These are phyloP conservation scores for Origma solitaria DNA, from an alignment of 2,113 vertebrate genomes.

Conservation along the genomic window DNA sequence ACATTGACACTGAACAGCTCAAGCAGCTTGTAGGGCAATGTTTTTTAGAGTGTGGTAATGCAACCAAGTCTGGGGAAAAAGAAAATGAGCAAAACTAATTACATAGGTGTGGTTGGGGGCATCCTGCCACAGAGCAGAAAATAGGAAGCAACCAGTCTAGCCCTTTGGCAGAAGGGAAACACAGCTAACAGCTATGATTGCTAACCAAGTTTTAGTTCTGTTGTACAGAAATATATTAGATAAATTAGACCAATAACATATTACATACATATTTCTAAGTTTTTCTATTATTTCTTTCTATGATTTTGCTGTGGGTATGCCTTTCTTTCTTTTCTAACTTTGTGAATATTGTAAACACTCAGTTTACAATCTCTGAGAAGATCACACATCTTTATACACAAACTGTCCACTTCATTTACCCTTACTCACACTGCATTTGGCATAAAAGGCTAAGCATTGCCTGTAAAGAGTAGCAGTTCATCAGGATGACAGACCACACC, in stretches of 20 bases:
- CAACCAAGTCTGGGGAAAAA: background rate
- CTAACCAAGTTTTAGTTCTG: background rate
- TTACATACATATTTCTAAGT: background rate
- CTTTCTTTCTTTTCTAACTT: background rate
- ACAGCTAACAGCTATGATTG: background rate
- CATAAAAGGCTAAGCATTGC: background rate
- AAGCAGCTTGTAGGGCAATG: background rate
- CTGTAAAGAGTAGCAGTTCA: background rate
- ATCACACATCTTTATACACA: background rate
- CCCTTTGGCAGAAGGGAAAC: background rate
- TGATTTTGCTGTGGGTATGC: background rate
- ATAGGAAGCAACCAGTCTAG: conserved; percentile 33
- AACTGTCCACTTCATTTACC: background rate
- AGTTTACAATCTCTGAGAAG: background rate
- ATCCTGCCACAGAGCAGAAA: conserved; percentile 39
- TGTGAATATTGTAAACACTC: background rate
- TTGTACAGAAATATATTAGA: background rate
- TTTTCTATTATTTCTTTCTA: background rate
- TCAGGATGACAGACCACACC: background rate
- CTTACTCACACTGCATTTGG: background rate
- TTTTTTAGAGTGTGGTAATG: background rate
- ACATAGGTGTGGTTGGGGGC: background rate
- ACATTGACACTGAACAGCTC: background rate
- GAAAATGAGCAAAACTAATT: conserved; percentile 3
- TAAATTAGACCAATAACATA: background rate